Conservation (phyloP, 2,113 vertebrate species). For the Papio anubis region DNA sequence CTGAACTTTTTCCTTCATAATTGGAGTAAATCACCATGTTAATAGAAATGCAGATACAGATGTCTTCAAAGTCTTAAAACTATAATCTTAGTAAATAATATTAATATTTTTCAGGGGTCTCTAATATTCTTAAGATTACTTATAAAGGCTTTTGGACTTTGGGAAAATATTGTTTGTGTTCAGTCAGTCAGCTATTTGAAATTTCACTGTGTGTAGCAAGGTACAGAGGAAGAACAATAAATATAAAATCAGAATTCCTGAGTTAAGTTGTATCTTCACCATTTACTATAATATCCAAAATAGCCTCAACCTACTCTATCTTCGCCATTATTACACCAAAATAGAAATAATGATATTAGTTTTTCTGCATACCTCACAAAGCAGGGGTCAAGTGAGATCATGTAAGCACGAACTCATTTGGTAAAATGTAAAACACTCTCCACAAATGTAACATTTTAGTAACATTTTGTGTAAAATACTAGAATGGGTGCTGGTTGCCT, state of each 20-base stretch:
- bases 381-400: neutral
- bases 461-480: constrained; percentile 1
- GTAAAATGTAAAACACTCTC: constrained; percentile 4
- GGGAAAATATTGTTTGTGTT: neutral
- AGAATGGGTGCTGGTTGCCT: neutral
- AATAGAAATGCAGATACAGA: neutral
- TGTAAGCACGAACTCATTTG: neutral
- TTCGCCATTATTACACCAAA: neutral
- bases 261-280: neutral
- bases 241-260: neutral
- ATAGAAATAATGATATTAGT: neutral
- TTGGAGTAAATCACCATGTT: constrained; percentile 1
- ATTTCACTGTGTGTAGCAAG: neutral
- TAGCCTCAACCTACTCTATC: neutral
- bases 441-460: neutral
- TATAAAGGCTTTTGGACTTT: neutral
- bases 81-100: neutral
- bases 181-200: neutral
- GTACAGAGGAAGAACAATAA: neutral
- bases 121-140: neutral
- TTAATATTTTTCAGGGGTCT: neutral
- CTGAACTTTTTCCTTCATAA: neutral
- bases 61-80: neutral
- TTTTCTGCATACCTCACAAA: neutral
- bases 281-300: neutral